A percentile compares a stretch with the other conserved stretches of the same genome.
These are phyloP conservation scores for Coelinius sp. DNA, from an alignment of 2,888 invertebrate genomes.

Conservation along the genomic window DNA sequence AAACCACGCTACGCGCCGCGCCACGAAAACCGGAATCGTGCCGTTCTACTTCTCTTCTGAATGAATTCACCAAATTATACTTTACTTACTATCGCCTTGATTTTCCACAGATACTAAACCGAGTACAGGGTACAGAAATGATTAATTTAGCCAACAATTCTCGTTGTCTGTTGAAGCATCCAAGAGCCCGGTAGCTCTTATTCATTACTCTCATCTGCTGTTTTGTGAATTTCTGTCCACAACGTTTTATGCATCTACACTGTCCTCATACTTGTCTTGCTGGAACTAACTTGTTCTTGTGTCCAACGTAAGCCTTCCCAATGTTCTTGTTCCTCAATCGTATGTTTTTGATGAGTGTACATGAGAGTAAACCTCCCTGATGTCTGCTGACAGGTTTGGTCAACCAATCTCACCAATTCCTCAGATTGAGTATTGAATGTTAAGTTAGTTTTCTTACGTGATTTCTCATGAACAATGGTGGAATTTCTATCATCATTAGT, in stretches of 20 bases:
- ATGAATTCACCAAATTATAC: too few relatives aligned
- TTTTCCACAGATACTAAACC: background rate
- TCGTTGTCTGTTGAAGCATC: background rate
- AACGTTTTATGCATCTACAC: background rate
- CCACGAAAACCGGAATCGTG: too few relatives aligned
- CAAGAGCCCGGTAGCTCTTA: background rate
- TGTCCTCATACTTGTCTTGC: background rate
- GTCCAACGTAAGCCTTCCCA: background rate
- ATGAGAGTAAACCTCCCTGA: background rate
- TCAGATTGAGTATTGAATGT: too few relatives aligned
- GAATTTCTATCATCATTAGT: too few relatives aligned
- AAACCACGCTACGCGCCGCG: too few relatives aligned
- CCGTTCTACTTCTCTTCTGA: too few relatives aligned
- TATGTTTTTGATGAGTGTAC: too few relatives aligned
- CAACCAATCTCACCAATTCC: too few relatives aligned
- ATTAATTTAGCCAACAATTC: background rate
- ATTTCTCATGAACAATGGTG: too few relatives aligned
- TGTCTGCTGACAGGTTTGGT: background rate
- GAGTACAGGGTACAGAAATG: background rate
- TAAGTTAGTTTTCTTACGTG: too few relatives aligned
- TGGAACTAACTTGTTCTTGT: background rate
- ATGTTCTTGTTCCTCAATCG: background rate
- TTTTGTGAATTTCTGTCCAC: background rate
- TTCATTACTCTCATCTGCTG: background rate
- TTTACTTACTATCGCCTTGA: background rate